phyloP scores from a whole-genome alignment of 2,888 invertebrate genomes.

The Bimastos eiseni region DNA sequence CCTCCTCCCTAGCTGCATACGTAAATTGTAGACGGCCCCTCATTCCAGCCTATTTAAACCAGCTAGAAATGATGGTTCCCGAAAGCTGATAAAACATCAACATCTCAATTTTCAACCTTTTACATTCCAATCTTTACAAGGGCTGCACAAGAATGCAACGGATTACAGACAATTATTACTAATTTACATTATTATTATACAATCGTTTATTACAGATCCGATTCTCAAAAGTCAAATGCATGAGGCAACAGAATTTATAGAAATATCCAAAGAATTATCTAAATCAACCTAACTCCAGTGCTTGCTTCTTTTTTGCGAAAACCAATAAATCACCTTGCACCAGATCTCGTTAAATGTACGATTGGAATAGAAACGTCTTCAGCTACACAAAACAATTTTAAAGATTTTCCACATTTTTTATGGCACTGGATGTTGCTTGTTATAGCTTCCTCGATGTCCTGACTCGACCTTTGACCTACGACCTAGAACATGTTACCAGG shows the following conservation, averaged over 20 bases:
- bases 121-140: no score
- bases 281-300: neutral
- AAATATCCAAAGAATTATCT: neutral
- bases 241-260: neutral
- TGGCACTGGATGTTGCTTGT: neutral
- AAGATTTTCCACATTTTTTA: neutral
- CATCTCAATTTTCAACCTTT: no score
- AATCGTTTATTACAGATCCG: neutral
- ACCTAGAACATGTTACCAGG: constrained; percentile 45
- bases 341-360: neutral
- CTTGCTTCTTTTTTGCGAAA: neutral
- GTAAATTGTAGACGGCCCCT: no score
- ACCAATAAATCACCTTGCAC: neutral
- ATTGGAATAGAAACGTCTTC: neutral
- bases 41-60: no score
- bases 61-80: no score
- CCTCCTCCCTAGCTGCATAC: no score
- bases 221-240: neutral
- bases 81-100: no score
- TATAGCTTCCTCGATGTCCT: neutral
- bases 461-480: neutral
- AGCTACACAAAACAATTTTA: neutral
- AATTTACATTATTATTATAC: neutral
- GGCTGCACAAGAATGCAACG: neutral
- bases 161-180: neutral